phyloP scores from a whole-genome alignment of 2,888 invertebrate species.

The Trypoxylon attenuatum region DNA sequence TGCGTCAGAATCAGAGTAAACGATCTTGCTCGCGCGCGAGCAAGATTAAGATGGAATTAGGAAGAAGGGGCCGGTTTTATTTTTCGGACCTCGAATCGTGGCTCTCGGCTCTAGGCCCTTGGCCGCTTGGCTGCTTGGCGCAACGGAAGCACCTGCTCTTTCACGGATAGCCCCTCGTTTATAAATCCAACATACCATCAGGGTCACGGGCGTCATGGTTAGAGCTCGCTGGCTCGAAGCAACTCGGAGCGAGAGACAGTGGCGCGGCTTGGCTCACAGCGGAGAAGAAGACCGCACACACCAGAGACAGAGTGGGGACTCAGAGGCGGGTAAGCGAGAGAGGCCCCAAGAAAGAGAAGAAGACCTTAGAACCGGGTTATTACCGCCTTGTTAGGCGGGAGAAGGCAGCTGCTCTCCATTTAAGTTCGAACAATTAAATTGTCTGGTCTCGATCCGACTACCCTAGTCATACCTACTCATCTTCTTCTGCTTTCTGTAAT shows the following conservation, averaged over 20 bases:
- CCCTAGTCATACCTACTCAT: constrained; percentile 54
- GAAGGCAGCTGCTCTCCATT: constrained; percentile 71
- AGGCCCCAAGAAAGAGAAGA: constrained; percentile 31
- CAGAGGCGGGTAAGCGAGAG: constrained; percentile 15
- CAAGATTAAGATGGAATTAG: constrained; percentile 56
- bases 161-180: constrained; percentile 67
- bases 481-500: constrained; percentile 38
- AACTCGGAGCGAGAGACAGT: constrained; percentile 25
- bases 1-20: constrained; percentile 17
- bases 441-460: constrained; percentile 57
- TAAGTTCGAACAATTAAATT: constrained; percentile 74
- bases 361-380: constrained; percentile 66
- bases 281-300: constrained; percentile 17
- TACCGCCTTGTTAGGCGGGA: constrained; percentile 70
- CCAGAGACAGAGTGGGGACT: constrained; percentile 21
- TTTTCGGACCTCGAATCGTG: too few relatives aligned
- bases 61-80: constrained; percentile 16
- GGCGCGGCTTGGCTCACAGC: constrained; percentile 10
- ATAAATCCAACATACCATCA: constrained; percentile 73
- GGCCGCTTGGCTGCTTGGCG: too few relatives aligned
- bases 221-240: constrained; percentile 29
- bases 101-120: too few relatives aligned
- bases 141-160: constrained; percentile 66
- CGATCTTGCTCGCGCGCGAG: constrained; percentile 20
- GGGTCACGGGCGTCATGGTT: constrained; percentile 62